These are phyloP conservation scores for Tetranychus cinnabarinus DNA, from an alignment of 1,140 invertebrate species.

Conservation along the genomic window DNA sequence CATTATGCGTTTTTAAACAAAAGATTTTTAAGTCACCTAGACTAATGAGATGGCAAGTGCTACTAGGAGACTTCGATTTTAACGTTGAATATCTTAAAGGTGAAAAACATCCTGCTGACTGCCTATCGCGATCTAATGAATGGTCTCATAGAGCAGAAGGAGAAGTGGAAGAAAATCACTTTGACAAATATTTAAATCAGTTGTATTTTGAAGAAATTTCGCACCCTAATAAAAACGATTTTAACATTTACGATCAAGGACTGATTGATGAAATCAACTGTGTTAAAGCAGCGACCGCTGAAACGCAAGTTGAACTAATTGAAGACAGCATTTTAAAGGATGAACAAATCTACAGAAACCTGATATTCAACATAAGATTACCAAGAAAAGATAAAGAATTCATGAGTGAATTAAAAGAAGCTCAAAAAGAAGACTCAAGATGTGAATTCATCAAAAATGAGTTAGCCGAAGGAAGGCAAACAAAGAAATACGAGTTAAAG, in stretches of 20 bases:
- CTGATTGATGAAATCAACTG: too few species aligned
- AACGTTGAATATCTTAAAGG: slow-evolving; percentile 13
- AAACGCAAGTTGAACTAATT: too few species aligned
- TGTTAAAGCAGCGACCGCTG: too few species aligned
- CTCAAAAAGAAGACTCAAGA: too few species aligned
- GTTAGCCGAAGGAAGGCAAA: too few species aligned
- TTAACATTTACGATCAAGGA: too few species aligned
- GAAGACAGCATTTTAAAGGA: too few species aligned
- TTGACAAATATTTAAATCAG: neutral
- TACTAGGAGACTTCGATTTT: slow-evolving; percentile 25
- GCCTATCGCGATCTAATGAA: neutral
- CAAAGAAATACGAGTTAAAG: neutral
- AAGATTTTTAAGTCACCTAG: slow-evolving; percentile 21
- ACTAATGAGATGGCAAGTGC: slow-evolving; percentile 24
- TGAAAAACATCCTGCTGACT: neutral
- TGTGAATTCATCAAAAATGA: too few species aligned
- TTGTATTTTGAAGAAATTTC: neutral
- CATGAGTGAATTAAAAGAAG: too few species aligned
- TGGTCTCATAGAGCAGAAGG: neutral
- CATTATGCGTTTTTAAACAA: slow-evolving; percentile 5
- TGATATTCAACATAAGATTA: too few species aligned
- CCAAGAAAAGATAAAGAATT: too few species aligned
- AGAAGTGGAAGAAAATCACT: neutral
- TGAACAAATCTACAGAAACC: too few species aligned
- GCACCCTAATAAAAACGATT: neutral